Percentiles rank a stretch among this genome's conserved stretches.
phyloP scores from a whole-genome alignment of 2,888 invertebrate species.

The Ariolimax columbianus region DNA sequence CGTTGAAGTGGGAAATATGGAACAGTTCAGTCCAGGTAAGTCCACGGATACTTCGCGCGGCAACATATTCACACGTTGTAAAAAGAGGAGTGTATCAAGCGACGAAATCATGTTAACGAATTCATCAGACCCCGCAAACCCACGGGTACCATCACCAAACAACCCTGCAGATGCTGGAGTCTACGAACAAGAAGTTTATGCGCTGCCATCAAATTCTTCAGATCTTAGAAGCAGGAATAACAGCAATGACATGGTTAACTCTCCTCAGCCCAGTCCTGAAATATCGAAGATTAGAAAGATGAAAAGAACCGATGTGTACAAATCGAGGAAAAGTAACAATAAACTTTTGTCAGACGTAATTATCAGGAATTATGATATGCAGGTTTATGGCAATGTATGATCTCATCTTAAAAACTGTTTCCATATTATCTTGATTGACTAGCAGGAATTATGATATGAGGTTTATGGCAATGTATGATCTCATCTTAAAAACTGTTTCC shows the following conservation, averaged over 20 bases:
- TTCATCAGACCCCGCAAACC: not conserved
- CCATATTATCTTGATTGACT: no score
- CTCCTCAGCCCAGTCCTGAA: conserved; percentile 29
- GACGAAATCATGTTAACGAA: not conserved
- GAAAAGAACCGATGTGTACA: conserved; percentile 53
- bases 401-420: no score
- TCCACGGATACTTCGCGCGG: not conserved
- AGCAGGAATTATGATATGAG: no score
- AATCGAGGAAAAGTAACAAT: conserved; percentile 51
- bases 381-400: conserved; percentile 48
- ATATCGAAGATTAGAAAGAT: conserved; percentile 1
- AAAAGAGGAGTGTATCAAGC: not conserved
- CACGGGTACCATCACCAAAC: not conserved
- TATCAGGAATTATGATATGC: conserved; percentile 57
- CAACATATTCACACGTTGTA: not conserved
- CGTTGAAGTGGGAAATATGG: conserved; percentile 43
- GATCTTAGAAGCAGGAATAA: conserved; percentile 10
- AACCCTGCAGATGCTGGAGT: not conserved
- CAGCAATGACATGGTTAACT: not conserved
- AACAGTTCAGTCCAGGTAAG: not conserved
- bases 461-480: no score
- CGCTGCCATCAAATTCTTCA: conserved; percentile 38
- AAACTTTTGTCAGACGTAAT: conserved; percentile 57
- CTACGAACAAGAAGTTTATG: conserved; percentile 36
- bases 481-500: no score